Base-by-base conservation (phyloP, 2,888 invertebrate species). In the Peribatodes rhomboidaria region DNA sequence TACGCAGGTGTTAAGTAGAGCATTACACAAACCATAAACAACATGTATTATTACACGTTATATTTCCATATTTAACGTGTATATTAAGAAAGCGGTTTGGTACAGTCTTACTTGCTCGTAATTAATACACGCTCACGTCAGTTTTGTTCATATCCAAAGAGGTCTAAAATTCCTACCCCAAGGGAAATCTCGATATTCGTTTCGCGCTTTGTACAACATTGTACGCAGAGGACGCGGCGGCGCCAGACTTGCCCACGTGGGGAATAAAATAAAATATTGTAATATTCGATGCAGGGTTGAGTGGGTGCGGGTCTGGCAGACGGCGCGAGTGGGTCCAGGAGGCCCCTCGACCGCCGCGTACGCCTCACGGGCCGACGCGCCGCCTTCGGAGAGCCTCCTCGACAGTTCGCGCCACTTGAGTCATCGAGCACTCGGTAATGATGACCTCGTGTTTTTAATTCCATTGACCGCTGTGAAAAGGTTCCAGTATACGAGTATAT, bases 211-310 rank as follows among this genome's bases (percentile, higher is more conserved):
- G 44, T 20, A 13, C 44, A 13, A 20, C 13, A 44, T 41, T 16
- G 41, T 44, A 44, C 22, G 58, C 31, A 18, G 47, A 20, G 13
- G 39, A 11, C 18, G 16, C 16, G 41, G 16, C 16, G 41, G 35
- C 11, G 14, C n/a, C 35, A 41, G 41, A 41, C 41, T 14, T 9
- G 41, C 41, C 41, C 41, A 9, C 41, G 16, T 16, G 14, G 4
- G 8, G 16, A 16, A 41, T 39, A 16, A 10, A 35, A 35, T 11
- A 35, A 18, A 41, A 41, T 58, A 49, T 58, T 49, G 33, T 41
- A 49, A 49, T 49, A 59, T 42, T n/a, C 50, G 14, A 20, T 41
- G 31, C 37, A 58, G 44, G 20, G 46, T 35, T 37, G 42, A 42
- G 42, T 57, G 16, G 41, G 9, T 16, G 14, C 10, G 41, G 16